Percentiles rank a stretch among this genome's conserved stretches.
Evolutionary conservation across 37 sponge, comb jelly and placozoan species (phyloP).

Genomic region (Lycopodina hypogea): DNA sequence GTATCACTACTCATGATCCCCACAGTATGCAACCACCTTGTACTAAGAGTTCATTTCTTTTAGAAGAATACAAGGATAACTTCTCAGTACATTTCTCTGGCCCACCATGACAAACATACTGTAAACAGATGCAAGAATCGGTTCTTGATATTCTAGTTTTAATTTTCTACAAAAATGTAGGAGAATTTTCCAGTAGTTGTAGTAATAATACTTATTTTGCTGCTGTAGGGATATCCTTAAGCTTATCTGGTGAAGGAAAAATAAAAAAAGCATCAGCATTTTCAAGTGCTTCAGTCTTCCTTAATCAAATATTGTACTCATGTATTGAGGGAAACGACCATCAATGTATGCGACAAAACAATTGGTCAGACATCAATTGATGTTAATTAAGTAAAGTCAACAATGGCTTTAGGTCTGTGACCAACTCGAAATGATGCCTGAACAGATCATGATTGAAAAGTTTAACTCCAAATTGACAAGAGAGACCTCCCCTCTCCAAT

Average conservation of each 20-base stretch:
- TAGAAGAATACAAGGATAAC: background rate
- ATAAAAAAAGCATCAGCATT: slow-evolving; percentile 38
- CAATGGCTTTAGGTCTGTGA: no score
- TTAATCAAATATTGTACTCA: slow-evolving; percentile 1
- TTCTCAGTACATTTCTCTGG: background rate
- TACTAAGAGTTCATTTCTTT: background rate
- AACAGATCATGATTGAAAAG: no score
- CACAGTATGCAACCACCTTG: no score
- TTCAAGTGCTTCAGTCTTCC: slow-evolving; percentile 2
- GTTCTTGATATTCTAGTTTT: background rate
- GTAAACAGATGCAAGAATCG: no score
- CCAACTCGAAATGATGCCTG: no score
- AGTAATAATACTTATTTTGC: slow-evolving; percentile 9
- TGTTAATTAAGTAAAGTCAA: background rate
- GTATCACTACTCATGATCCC: no score
- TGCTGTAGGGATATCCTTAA: background rate
- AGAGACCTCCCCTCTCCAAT: background rate
- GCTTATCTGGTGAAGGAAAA: background rate
- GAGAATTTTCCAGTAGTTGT: background rate
- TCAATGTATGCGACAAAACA: slow-evolving; percentile 12
- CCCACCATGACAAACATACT: background rate
- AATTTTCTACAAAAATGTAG: background rate
- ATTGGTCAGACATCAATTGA: slow-evolving; percentile 8
- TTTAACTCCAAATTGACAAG: background rate
- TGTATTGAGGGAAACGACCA: slow-evolving; percentile 22